phyloP scores from a whole-genome alignment of 2,888 invertebrate genomes.

The Odontocolon sp. region DNA sequence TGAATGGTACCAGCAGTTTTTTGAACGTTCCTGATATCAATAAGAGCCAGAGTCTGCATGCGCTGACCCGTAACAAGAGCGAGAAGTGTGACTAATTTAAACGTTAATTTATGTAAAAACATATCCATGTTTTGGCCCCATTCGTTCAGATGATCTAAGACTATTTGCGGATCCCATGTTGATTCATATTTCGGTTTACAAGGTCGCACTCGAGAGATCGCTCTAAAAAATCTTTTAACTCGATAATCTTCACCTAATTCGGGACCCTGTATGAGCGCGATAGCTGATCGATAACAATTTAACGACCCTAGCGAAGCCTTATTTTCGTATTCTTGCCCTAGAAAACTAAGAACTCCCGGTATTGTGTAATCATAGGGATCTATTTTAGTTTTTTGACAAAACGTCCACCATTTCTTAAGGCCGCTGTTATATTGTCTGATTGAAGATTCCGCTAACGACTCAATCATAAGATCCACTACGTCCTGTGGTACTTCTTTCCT shows the following conservation, averaged over 20 bases:
- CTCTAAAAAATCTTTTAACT: neutral
- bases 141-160: neutral
- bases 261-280: neutral
- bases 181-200: constrained; percentile 1
- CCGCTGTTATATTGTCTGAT: neutral
- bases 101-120: too few species aligned
- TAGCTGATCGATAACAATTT: neutral
- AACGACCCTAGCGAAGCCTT: neutral
- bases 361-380: neutral
- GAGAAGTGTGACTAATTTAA: too few species aligned
- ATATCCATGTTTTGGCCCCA: too few species aligned
- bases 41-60: constrained; percentile 47
- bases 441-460: neutral
- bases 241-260: constrained; percentile 4
- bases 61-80: too few species aligned
- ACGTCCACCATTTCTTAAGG: neutral
- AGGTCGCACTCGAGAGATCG: neutral
- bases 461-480: neutral
- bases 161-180: constrained; percentile 2
- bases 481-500: neutral
- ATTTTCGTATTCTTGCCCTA: neutral
- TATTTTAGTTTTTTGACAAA: neutral
- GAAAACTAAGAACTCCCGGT: neutral
- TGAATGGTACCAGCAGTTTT: constrained; percentile 21
- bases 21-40: constrained; percentile 31